Evolutionary conservation across 2,888 invertebrate species (phyloP).

Genomic region (Chymomyza procnemis): DNA sequence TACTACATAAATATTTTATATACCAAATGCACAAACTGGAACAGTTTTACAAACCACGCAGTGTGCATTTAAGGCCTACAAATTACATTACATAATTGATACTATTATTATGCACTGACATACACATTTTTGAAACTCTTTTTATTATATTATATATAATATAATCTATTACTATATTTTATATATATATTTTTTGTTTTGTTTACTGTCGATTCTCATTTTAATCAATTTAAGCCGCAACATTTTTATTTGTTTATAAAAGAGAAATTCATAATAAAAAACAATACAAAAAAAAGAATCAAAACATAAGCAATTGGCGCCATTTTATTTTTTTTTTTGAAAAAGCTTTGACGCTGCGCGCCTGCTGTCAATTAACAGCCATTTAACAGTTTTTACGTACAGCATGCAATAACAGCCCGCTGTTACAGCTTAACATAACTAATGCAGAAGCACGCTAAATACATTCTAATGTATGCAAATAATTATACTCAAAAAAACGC

Average conservation of each 20-base stretch:
- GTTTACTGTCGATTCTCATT: constrained; percentile 50
- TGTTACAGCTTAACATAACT: constrained; percentile 36
- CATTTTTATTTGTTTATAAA: constrained; percentile 20
- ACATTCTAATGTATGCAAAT: constrained; percentile 47
- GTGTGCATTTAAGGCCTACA: constrained; percentile 56
- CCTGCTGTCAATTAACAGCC: background rate
- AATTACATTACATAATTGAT: constrained; percentile 55
- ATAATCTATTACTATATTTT: constrained; percentile 21
- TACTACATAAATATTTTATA: constrained; percentile 22
- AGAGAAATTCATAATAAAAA: constrained; percentile 30
- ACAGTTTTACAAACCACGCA: constrained; percentile 36
- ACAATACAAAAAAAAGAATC: constrained; percentile 47
- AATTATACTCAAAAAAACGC: constrained; percentile 31
- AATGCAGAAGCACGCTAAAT: constrained; percentile 25
- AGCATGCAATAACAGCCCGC: constrained; percentile 49
- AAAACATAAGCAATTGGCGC: constrained; percentile 17
- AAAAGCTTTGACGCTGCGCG: constrained; percentile 3
- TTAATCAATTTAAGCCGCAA: constrained; percentile 29
- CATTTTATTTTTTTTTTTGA: constrained; percentile 28
- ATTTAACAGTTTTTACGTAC: constrained; percentile 15
- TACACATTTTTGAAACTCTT: constrained; percentile 51
- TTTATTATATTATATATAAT: constrained; percentile 3
- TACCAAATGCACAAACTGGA: constrained; percentile 35
- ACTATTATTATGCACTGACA: constrained; percentile 48
- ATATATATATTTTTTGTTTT: constrained; percentile 31